Evolutionary conservation across 2,797 vertebrate species (phyloP), one percentile per base, ranked within the genome.

Genomic region (Tenualosa thibaudeaui): DNA sequence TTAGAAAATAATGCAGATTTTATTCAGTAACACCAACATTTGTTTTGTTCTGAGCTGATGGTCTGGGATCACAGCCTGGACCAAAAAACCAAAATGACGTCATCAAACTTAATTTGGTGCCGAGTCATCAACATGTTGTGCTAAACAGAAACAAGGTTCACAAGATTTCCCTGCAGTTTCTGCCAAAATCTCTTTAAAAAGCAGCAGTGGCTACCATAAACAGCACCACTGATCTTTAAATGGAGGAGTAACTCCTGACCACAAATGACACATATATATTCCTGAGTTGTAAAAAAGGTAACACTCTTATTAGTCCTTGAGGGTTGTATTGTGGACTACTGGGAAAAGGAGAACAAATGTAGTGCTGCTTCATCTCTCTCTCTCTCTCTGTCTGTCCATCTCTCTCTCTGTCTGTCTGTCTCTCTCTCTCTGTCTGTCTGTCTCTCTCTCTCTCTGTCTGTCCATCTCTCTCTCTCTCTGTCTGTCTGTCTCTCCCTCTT

Each of bases 181-280:
- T 78, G 37, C 37, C 37, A 5, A 78, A 10, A 78, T 46, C 37
- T 46, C 37, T 78, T 78, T 78, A 78, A 78, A 78, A 43, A 22
- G 56, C 56, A 60, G 58, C 58, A 24, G 58, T 22, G 5, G 58
- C 22, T 15, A 26, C 26, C 37, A 15, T 37, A 68, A 68, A 71
- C 12, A 40, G 65, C 6, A 37, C 13, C 3, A 4, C 65, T 12
- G 31, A 19, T 46, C 5, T 46, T 78, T 40, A 78, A 78, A 43
- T 75, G 37, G 68, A 75, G 15, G 15, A 13, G 68, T 19, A 40
- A 75, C 31, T 75, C 68, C 68, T 75, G 68, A 75, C 37, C 71
- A 19, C 71, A 78, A 78, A 78, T 78, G 26, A 78, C 71, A 78
- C 62, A 71, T 17, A 31, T 71, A 31, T 78, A 46, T 40, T 78